Base-by-base conservation (phyloP, 2,888 invertebrate genomes). In the Mycalesis mineus region DNA sequence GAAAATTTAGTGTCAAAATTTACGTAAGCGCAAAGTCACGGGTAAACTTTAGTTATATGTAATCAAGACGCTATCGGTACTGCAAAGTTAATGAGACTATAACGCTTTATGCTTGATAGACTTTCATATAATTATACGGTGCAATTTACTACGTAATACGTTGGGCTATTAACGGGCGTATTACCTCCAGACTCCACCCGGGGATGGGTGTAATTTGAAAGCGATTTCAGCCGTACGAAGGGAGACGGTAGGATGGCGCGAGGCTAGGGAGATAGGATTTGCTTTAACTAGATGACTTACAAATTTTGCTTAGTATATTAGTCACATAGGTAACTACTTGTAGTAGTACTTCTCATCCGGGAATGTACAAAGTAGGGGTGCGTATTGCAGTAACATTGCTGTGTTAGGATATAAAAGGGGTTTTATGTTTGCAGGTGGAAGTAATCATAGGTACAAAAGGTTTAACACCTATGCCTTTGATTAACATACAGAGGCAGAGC, bases 81-180 rank as follows among this genome's bases (percentile, higher is more conserved):
- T 22, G 5, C 22, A 22, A 22, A 22, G 22, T 11, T 36, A 36
- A 33, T 9, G 9, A 33, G 11, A 41, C 52, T 57, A 41, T 42
- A 28, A 22, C 33, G 22, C 40, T 33, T 39, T 48, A 15, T 33
- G n/a, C 47, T 41, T 52, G 47, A 57, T 57, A 52, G 47, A 57
- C 52, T 57, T 57, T 57, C 52, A 41, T 48, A 55, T 58, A 55
- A 58, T 58, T 58, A 55, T 54, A 40, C 53, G 58, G 53, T 58
- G 55, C 42, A 44, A 57, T 56, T 41, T 51, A 40, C 40, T 40
- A 31, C 9, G 55, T 64, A 64, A 64, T 63, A 67, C 64, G 57
- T 15, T 44, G 44, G 44, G 65, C 70, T 71, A 72, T 73, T 73
- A 75, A 69, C 70, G 68, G 68, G 59, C 66, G 68, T 68, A 72